phyloP scores from a whole-genome alignment of 2,797 vertebrate species.

The Psittacula echo region DNA sequence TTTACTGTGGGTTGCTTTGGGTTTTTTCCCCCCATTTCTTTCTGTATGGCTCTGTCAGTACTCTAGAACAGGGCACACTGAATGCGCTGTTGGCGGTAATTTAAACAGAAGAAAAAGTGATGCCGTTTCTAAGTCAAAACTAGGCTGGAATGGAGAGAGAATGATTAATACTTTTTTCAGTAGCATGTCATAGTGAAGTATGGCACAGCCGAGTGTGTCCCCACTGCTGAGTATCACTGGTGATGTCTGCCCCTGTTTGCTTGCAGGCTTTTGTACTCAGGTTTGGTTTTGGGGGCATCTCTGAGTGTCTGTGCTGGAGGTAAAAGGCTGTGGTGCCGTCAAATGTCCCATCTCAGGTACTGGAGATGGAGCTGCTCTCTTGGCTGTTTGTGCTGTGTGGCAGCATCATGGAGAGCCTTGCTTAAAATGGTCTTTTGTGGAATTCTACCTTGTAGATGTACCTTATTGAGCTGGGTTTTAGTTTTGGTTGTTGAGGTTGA shows the following conservation, averaged over 20 bases:
- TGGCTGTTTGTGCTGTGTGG: neutral
- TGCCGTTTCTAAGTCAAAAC: neutral
- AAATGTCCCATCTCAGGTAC: rapidly evolving
- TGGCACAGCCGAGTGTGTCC: rapidly evolving
- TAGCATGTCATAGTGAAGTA: neutral
- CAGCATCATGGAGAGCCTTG: neutral
- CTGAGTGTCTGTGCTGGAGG: neutral
- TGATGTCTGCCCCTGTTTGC: neutral
- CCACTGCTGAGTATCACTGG: neutral
- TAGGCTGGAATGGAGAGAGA: neutral
- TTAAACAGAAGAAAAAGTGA: conserved; percentile 14
- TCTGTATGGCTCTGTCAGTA: neutral
- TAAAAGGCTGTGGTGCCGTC: neutral
- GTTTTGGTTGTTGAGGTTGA: neutral
- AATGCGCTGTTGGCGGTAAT: neutral
- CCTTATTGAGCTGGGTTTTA: neutral
- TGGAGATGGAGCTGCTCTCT: neutral
- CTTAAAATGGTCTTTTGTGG: neutral
- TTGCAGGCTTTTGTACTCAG: neutral
- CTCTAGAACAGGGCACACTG: neutral
- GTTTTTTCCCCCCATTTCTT: neutral
- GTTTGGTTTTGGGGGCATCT: neutral
- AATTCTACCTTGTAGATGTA: neutral
- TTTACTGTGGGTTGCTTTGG: neutral
- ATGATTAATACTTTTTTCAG: conserved; percentile 37